These are phyloP conservation scores for Metalampra italica DNA, from an alignment of 2,888 invertebrate genomes.

Conservation along the genomic window DNA sequence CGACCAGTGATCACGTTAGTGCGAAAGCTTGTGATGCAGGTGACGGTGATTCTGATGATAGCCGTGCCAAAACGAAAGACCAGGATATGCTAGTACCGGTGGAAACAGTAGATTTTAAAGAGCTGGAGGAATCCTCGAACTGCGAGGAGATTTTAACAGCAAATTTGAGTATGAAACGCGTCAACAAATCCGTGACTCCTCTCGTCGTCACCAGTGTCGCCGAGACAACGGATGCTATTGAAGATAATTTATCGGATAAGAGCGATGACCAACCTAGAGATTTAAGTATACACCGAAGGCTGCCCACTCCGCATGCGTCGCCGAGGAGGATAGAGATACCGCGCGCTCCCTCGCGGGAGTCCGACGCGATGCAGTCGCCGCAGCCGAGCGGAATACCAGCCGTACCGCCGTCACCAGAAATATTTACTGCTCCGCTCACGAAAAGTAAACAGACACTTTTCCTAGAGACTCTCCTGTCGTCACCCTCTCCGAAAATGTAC, in stretches of 20 bases:
- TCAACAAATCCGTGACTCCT: constrained; percentile 42
- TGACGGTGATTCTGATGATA: constrained; percentile 6
- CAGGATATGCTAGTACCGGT: constrained; percentile 19
- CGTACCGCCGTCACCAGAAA: constrained; percentile 83
- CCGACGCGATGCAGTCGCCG: constrained; percentile 85
- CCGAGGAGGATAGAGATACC: constrained; percentile 68
- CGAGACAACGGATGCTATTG: constrained; percentile 41
- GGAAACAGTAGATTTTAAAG: constrained; percentile 23
- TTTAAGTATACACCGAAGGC: constrained; percentile 76
- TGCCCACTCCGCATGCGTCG: constrained; percentile 63
- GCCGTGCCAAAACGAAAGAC: constrained; percentile 19
- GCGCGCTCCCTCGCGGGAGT: constrained; percentile 82
- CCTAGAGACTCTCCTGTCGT: constrained; percentile 81
- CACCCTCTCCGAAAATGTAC: constrained; percentile 77
- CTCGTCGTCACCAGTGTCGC: constrained; percentile 31
- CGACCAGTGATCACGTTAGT: constrained; percentile 13
- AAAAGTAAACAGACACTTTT: constrained; percentile 76
- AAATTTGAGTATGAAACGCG: constrained; percentile 72
- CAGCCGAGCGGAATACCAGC: constrained; percentile 85
- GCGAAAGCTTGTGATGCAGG: constrained; percentile 18
- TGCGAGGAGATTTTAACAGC: constrained; percentile 74
- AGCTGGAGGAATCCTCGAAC: constrained; percentile 27
- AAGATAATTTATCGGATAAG: constrained; percentile 58
- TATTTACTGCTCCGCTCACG: constrained; percentile 71
- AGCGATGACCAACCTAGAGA: constrained; percentile 80